A percentile compares a stretch with the other conserved stretches of the same genome.
These are phyloP conservation scores for Triops longicaudatus DNA, from an alignment of 1,140 invertebrate genomes.

Conservation along the genomic window DNA sequence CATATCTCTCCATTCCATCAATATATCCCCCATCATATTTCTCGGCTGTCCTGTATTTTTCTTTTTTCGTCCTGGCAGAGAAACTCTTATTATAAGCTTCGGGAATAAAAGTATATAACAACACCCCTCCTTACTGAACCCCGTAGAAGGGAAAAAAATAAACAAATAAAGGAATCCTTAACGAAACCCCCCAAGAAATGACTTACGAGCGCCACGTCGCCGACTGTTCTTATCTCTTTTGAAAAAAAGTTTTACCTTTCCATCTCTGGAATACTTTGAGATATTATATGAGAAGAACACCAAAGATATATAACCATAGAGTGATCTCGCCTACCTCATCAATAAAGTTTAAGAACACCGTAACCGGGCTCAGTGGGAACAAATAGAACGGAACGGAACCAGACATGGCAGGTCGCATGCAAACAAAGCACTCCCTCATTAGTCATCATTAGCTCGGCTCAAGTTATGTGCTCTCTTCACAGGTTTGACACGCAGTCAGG, in stretches of 20 bases:
- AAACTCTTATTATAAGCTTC: too few species aligned
- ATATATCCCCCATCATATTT: constrained; percentile 3
- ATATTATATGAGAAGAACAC: background rate
- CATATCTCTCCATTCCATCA: constrained; percentile 3
- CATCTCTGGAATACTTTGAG: background rate
- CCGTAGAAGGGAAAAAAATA: background rate
- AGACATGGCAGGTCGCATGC: constrained; percentile 13
- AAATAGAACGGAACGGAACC: constrained; percentile 11
- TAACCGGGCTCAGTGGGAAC: background rate
- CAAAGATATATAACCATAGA: background rate
- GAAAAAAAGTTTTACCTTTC: background rate
- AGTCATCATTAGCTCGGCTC: background rate
- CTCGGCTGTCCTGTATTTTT: background rate
- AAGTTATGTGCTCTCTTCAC: background rate
- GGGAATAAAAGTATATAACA: too few species aligned
- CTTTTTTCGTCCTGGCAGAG: too few species aligned
- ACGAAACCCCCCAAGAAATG: background rate
- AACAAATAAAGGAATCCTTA: too few species aligned
- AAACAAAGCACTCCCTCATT: constrained; percentile 15
- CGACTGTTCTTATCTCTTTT: background rate
- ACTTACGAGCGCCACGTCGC: background rate
- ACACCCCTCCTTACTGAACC: background rate
- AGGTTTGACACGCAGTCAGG: background rate
- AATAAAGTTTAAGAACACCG: background rate
- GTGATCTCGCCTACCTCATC: background rate